phyloP scores from a whole-genome alignment of 2,113 vertebrate species.

The Heliornis fulica region DNA sequence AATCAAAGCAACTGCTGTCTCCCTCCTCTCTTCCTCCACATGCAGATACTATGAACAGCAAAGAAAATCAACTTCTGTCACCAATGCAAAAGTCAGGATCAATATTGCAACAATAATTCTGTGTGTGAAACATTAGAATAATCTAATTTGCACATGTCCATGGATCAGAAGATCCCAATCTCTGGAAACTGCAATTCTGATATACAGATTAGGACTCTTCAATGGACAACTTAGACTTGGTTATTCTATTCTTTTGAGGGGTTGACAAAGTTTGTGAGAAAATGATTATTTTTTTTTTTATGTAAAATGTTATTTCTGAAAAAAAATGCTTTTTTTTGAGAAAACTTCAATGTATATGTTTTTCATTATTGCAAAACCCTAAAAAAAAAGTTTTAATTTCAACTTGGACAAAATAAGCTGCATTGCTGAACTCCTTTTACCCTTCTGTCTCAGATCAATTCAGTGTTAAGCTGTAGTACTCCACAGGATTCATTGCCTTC shows the following conservation, averaged over 20 bases:
- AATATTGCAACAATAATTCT: not conserved
- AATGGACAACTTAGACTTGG: not conserved
- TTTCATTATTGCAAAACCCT: not conserved
- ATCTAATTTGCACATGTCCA: not conserved
- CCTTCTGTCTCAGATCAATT: not conserved
- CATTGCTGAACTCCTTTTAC: not conserved
- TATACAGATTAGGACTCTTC: not conserved
- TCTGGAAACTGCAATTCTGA: not conserved
- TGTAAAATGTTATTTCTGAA: not conserved
- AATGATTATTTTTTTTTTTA: not conserved
- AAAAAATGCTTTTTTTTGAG: not conserved
- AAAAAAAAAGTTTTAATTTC: not conserved
- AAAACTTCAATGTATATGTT: not conserved
- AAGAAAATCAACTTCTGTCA: not conserved
- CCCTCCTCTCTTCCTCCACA: not conserved
- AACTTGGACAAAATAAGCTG: not conserved
- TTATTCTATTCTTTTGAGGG: not conserved
- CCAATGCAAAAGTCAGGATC: not conserved
- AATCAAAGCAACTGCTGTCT: not conserved
- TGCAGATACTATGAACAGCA: not conserved
- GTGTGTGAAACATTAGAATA: not conserved
- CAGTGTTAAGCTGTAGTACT: not conserved
- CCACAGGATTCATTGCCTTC: not conserved
- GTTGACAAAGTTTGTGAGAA: not conserved
- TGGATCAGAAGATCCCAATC: not conserved